Evolutionary conservation across 2,113 vertebrate genomes (phyloP), one percentile per base, ranked within the genome.

Genomic region (Eidolon helvum): DNA sequence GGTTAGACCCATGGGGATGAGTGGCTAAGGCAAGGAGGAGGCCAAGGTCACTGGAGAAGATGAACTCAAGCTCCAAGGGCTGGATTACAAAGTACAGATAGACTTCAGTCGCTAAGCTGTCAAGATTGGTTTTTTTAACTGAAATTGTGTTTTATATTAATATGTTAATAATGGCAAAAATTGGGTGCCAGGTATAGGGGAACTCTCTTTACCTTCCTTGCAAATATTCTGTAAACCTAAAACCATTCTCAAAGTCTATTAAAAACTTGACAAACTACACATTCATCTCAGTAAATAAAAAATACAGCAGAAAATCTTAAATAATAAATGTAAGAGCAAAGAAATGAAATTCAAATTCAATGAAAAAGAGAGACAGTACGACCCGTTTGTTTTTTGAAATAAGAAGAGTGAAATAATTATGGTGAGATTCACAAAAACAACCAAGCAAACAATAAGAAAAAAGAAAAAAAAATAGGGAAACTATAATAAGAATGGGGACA

Each of bases 1-100:
- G 11, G 4, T 7, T 14, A n/a, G 12, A n/a, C 10, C 10, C 4
- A 4, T 0, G 28, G 6, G 14, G 40, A 72, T 28, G n/a, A 24
- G 43, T 1, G 0, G 26, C 55, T 26, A 26, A 10, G 57, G 57
- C 57, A 10, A 26, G 57, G 57, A 59, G 24, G 57, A 59, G 22
- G 57, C 9, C 57, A 26, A 26, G 57, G 10, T 24, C 57, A 26
- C 22, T 3, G 9, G 57, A 26, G 57, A 59, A 26, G 57, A 26
- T 10, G 24, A 59, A 26, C 24, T 59, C 24, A 22, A 22, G 19
- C 21, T 7, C 55, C 10, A 8, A 7, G 18, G 55, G 38, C 38
- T 7, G 14, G 24, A 26, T 26, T 5, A 26, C 69, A 38, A 48
- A 65, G 33, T 26, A 16, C 26, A 8, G n/a, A n/a, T n/a, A n/a